A percentile compares a stretch with the other conserved stretches of the same genome.
phyloP scores from a whole-genome alignment of 53 echinoderm and acorn worm genomes.

The Patiria pectinifera region DNA sequence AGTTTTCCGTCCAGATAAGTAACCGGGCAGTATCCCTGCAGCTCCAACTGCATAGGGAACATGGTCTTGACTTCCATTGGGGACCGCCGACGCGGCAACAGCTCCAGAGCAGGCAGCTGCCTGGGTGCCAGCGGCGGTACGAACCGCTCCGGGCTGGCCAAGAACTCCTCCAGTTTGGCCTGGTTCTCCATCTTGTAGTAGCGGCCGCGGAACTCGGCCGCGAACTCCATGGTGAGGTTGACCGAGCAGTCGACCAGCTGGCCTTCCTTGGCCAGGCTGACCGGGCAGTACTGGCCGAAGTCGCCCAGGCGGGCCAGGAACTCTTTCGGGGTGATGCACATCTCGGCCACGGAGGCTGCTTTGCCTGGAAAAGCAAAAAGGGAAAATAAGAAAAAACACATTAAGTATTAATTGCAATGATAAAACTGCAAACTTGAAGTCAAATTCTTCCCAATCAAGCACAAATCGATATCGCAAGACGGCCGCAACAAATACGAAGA shows the following conservation, averaged over 20 bases:
- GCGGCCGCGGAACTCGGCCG: conserved; percentile 94
- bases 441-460: too few species aligned
- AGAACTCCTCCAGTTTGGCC: conserved; percentile 77
- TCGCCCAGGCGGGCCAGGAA: conserved; percentile 90
- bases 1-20: conserved; percentile 96
- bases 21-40: conserved; percentile 97
- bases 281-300: conserved; percentile 98
- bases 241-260: conserved; percentile 95
- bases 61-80: conserved; percentile 90
- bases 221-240: conserved; percentile 75
- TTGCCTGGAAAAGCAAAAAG: conserved; percentile 69
- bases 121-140: conserved; percentile 95
- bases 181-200: conserved; percentile 92
- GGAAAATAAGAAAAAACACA: background rate
- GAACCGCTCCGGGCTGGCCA: conserved; percentile 87
- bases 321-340: conserved; percentile 98
- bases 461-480: too few species aligned
- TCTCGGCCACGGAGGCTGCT: conserved; percentile 89
- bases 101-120: conserved; percentile 79
- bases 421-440: too few species aligned
- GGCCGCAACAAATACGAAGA: too few species aligned
- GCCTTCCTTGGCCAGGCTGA: conserved; percentile 88
- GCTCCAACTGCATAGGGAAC: conserved; percentile 95
- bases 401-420: too few species aligned
- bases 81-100: conserved; percentile 82